These are phyloP conservation scores for Mythimna ferrago DNA, from an alignment of 2,888 invertebrate genomes.

Conservation along the genomic window DNA sequence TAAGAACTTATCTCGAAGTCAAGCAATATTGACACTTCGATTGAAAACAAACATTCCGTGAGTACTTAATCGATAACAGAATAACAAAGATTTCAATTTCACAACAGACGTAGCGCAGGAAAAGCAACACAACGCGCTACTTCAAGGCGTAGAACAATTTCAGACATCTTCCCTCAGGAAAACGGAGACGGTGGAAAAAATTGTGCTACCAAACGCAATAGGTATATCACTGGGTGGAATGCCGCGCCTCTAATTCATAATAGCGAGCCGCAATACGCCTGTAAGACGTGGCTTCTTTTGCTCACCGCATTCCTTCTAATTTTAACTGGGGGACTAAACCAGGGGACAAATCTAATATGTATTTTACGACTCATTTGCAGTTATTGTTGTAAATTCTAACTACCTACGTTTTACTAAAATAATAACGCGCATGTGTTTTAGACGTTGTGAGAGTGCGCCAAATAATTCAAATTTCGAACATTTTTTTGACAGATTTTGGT, in stretches of 20 bases:
- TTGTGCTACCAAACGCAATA: slow-evolving; percentile 95
- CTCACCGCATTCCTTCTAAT: slow-evolving; percentile 65
- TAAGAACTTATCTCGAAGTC: slow-evolving; percentile 20
- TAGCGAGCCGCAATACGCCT: slow-evolving; percentile 63
- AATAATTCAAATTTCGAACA: slow-evolving; percentile 34
- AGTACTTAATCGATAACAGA: slow-evolving; percentile 44
- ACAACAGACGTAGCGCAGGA: slow-evolving; percentile 93
- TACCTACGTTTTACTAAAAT: slow-evolving; percentile 63
- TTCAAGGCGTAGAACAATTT: slow-evolving; percentile 94
- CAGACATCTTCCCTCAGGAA: slow-evolving; percentile 94
- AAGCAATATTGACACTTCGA: slow-evolving; percentile 34
- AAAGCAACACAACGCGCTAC: slow-evolving; percentile 94
- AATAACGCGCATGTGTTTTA: slow-evolving; percentile 76
- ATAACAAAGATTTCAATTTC: slow-evolving; percentile 64
- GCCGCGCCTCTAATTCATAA: slow-evolving; percentile 66
- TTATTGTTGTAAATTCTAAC: slow-evolving; percentile 58
- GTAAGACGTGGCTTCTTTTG: slow-evolving; percentile 69
- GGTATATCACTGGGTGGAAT: slow-evolving; percentile 89
- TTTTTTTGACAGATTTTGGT: slow-evolving; percentile 53
- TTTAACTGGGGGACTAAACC: slow-evolving; percentile 65
- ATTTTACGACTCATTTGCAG: slow-evolving; percentile 55
- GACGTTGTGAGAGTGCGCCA: slow-evolving; percentile 64
- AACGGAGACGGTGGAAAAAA: slow-evolving; percentile 95
- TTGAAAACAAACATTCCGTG: slow-evolving; percentile 47
- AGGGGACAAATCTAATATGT: slow-evolving; percentile 56